Percentiles rank a stretch among this genome's conserved stretches.
Conservation (phyloP, 2,113 vertebrate genomes). For the Semnopithecus entellus region DNA sequence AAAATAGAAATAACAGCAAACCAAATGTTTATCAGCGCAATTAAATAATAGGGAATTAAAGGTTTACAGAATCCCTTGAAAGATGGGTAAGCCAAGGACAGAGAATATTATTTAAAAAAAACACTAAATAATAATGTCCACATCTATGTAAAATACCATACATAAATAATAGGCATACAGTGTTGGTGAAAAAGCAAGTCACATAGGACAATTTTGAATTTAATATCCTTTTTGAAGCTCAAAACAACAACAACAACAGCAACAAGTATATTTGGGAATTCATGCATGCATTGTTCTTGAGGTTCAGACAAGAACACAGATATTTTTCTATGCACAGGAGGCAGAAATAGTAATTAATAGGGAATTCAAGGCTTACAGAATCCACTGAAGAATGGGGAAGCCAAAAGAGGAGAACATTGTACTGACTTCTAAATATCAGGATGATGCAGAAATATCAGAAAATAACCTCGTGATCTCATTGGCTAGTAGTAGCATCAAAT, state of each 20-base stretch:
- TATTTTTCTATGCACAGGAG: neutral
- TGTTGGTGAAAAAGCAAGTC: neutral
- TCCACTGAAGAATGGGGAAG: neutral
- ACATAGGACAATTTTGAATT: neutral
- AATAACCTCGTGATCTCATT: neutral
- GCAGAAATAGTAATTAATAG: neutral
- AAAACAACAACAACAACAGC: neutral
- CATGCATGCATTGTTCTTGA: neutral
- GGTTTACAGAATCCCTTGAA: no score
- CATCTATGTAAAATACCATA: neutral
- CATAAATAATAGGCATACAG: neutral
- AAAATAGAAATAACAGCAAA: constrained; percentile 1
- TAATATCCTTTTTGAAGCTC: neutral
- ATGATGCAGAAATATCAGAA: neutral
- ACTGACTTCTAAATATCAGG: neutral
- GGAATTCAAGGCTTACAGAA: neutral
- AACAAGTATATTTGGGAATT: neutral
- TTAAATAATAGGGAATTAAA: no score
- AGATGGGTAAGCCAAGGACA: no score
- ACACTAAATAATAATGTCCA: neutral
- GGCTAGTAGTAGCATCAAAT: neutral
- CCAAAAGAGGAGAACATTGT: neutral
- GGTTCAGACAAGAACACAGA: neutral
- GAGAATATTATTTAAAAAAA: neutral
- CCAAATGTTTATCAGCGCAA: neutral